phyloP scores from a whole-genome alignment of 2,888 invertebrate species.

The Sesia apiformis region DNA sequence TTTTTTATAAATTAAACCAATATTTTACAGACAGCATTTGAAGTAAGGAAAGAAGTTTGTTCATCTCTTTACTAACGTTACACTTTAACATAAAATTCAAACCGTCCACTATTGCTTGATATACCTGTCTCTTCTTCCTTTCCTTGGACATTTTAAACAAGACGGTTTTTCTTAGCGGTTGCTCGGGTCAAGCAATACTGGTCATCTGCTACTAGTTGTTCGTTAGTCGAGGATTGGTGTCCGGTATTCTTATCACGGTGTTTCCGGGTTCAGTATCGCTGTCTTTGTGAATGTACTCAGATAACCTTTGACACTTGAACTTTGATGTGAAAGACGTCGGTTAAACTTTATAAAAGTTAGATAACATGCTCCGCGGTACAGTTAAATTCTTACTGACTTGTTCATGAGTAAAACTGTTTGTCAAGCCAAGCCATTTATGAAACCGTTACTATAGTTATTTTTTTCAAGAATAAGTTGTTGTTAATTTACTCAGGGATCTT shows the following conservation, averaged over 20 bases:
- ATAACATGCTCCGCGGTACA: no score
- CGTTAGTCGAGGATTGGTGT: slow-evolving; percentile 50
- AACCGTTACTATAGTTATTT: no score
- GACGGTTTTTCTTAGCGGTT: background rate
- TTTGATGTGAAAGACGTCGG: no score
- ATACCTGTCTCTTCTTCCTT: slow-evolving; percentile 12
- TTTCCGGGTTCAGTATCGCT: slow-evolving; percentile 45
- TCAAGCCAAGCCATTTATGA: no score
- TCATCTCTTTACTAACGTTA: slow-evolving; percentile 24
- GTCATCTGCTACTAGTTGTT: slow-evolving; percentile 45
- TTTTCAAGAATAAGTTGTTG: no score
- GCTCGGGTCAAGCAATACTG: slow-evolving; percentile 23
- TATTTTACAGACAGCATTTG: slow-evolving; percentile 8
- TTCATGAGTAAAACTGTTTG: no score
- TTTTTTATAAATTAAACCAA: no score
- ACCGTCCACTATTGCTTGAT: slow-evolving; percentile 19
- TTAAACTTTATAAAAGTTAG: no score
- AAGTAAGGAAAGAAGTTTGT: slow-evolving; percentile 5
- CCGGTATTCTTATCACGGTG: slow-evolving; percentile 57
- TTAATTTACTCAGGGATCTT: no score
- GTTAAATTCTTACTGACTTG: no score
- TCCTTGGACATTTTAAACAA: background rate
- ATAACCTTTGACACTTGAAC: slow-evolving; percentile 16
- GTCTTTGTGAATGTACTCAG: slow-evolving; percentile 46
- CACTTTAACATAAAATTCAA: slow-evolving; percentile 10